Conservation (phyloP, 2,888 invertebrate species). For the Cyclophora punctaria region DNA sequence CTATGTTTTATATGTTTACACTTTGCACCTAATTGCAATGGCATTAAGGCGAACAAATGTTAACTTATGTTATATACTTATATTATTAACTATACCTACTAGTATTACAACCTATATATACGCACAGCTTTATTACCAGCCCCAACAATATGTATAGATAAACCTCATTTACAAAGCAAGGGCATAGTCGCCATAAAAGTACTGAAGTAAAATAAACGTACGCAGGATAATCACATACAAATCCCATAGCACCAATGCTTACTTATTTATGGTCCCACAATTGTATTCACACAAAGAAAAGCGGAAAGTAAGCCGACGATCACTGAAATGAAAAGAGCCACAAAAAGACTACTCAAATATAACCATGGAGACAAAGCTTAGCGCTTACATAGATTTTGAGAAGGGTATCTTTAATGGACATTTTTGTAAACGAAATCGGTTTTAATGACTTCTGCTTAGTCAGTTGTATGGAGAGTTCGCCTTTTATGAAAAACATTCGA, state of each 20-base stretch:
- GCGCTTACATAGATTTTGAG: conserved; percentile 45
- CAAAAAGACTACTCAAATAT: conserved; percentile 19
- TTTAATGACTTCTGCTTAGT: conserved; percentile 38
- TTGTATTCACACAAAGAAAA: conserved; percentile 20
- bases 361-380: conserved; percentile 36
- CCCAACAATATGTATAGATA: no score
- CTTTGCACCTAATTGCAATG: no score
- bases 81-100: no score
- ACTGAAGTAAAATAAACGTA: conserved; percentile 5
- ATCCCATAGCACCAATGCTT: conserved; percentile 9
- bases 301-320: conserved; percentile 19
- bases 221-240: conserved; percentile 14
- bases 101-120: no score
- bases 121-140: no score
- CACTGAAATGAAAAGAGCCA: conserved; percentile 20
- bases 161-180: neutral
- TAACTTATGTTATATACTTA: no score
- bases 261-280: conserved; percentile 22
- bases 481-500: no score
- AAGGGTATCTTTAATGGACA: conserved; percentile 49
- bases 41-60: no score
- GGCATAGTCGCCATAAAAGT: neutral
- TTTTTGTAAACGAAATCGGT: conserved; percentile 45
- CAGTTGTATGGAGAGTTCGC: conserved; percentile 4
- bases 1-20: no score